Conservation (phyloP, 2,797 vertebrate species). For the Bradypodion pumilum region DNA sequence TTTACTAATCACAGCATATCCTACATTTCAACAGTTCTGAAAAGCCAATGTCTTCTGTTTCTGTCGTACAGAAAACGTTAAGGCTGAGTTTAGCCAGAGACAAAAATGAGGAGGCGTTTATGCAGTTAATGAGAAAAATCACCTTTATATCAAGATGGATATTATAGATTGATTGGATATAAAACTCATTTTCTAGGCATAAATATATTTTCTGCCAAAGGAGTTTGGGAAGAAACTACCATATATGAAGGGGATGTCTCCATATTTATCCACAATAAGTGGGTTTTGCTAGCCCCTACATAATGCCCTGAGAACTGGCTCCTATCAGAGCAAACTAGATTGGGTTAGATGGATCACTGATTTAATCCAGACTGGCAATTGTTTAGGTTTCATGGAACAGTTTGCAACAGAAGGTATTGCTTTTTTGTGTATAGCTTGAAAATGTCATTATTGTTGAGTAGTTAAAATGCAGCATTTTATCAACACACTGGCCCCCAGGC, state of each 20-base stretch:
- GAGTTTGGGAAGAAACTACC: constrained; percentile 46
- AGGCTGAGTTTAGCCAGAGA: neutral
- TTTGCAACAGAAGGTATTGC: constrained; percentile 44
- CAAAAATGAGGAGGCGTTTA: constrained; percentile 13
- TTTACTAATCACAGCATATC: neutral
- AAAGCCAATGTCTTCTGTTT: neutral
- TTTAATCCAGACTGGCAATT: constrained; percentile 69
- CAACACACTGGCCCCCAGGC: constrained; percentile 57
- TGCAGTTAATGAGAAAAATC: constrained; percentile 48
- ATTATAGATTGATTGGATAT: constrained; percentile 37
- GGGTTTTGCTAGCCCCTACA: constrained; percentile 62
- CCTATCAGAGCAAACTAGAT: constrained; percentile 62
- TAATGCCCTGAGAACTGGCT: constrained; percentile 61
- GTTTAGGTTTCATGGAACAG: constrained; percentile 49
- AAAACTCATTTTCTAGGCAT: constrained; percentile 55
- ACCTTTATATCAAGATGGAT: constrained; percentile 40
- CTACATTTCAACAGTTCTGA: neutral
- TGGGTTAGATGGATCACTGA: constrained; percentile 58
- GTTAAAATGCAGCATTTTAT: constrained; percentile 70
- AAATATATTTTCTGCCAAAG: constrained; percentile 42
- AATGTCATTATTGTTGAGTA: constrained; percentile 62
- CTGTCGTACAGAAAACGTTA: neutral
- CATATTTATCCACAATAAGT: constrained; percentile 36
- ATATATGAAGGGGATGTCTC: neutral
- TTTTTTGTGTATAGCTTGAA: constrained; percentile 59